Base-by-base conservation (phyloP, 2,888 invertebrate species). In the Parnassius mnemosyne region DNA sequence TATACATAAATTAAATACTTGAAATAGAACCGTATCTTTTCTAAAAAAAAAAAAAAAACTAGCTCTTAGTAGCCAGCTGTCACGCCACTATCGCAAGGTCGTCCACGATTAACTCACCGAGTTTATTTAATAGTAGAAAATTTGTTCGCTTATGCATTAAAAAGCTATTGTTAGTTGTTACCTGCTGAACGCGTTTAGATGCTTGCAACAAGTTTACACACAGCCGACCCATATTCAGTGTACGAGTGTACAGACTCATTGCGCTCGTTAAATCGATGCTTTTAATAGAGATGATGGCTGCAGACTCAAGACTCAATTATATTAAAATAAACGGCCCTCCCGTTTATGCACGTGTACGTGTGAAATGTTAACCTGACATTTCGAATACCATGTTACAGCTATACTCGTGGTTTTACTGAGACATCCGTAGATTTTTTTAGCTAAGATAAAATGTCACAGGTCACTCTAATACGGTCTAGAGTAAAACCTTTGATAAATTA, bases 261-360 rank as follows among this genome's bases (percentile, higher is more conserved):
- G 81, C 79, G 80, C 84, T 84, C 83, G 86, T 84, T 86, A 84
- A 83, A 84, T 87, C 82, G 81, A 85, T 82, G 85, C 85, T 87
- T 85, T 84, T 86, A 86, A 86, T 86, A 87, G 84, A 85, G 76
- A 84, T 83, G 85, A 85, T 85, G 80, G 77, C 78, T 80, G 77
- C 79, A 81, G 78, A 80, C 78, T 68, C 66, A 66, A 69, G 67
- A 66, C 66, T 81, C 75, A 79, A 80, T 81, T 84, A 79, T 79
- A 80, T 83, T 77, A 76, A 81, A 79, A 83, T 81, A 79, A 79
- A 79, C 75, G 70, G 72, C 16, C 16, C 16, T 16, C 16, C 16
- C 16, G 16, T 16, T 16, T 16, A 16, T 16, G 16, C 16, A 16
- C 16, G 16, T 71, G 74, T 78, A 78, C 79, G 80, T 80, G 83